Conservation (phyloP, 2,888 invertebrate genomes). For the Scrobipalpa atriplicella region DNA sequence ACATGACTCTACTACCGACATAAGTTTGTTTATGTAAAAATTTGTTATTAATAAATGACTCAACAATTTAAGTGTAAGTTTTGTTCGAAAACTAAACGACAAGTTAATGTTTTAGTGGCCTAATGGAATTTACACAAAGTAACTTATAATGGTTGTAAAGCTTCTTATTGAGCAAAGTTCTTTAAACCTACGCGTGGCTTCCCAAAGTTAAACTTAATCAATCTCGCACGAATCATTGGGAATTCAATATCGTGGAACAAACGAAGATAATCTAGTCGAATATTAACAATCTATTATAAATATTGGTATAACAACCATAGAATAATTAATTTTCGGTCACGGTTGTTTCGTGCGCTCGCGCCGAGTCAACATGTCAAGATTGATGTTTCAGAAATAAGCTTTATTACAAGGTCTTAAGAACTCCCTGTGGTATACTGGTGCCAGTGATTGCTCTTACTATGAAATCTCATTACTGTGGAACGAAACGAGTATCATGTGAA, state of each 20-base stretch:
- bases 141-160: too few species aligned
- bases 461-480: slow-evolving; percentile 64
- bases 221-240: slow-evolving; percentile 1
- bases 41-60: too few species aligned
- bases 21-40: too few species aligned
- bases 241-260: slow-evolving; percentile 11
- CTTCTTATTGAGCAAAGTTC: too few species aligned
- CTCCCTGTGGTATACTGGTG: neutral
- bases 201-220: neutral
- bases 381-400: neutral
- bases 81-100: too few species aligned
- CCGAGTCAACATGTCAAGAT: neutral
- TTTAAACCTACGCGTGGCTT: neutral
- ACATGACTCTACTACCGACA: too few species aligned
- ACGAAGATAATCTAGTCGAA: slow-evolving; percentile 18
- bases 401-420: neutral
- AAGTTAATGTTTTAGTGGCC: too few species aligned
- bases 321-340: slow-evolving; percentile 64
- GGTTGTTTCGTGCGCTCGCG: slow-evolving; percentile 50
- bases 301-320: slow-evolving; percentile 53
- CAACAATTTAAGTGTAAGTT: too few species aligned
- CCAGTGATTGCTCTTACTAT: slow-evolving; percentile 41
- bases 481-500: slow-evolving; percentile 62
- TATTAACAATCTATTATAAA: slow-evolving; percentile 55
- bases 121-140: too few species aligned